These are phyloP conservation scores for Myxocyprinus asiaticus DNA, from an alignment of 2,113 vertebrate genomes.

Conservation along the genomic window DNA sequence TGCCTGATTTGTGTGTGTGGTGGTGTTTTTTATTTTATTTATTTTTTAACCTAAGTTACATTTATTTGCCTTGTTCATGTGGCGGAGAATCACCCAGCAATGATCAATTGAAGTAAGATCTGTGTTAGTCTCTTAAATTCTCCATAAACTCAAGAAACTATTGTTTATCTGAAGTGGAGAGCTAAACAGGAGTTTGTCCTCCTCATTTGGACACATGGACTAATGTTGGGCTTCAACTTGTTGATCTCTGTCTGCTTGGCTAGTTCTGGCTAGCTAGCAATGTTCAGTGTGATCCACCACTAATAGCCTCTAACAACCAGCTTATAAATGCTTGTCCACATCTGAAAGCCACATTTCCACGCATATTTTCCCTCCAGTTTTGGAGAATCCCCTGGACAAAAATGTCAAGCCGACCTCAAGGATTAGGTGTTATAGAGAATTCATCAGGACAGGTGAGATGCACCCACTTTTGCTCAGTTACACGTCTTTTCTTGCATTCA, in stretches of 20 bases:
- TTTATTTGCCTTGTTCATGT: too few species aligned
- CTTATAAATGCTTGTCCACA: conserved; percentile 68
- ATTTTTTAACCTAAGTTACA: too few species aligned
- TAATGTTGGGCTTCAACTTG: conserved; percentile 73
- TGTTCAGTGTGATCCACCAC: not conserved
- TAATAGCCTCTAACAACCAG: not conserved
- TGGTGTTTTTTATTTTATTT: too few species aligned
- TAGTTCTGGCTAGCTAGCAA: conserved; percentile 68
- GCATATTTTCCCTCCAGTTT: conserved; percentile 37
- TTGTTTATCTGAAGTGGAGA: conserved; percentile 11
- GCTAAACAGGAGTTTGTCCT: conserved; percentile 22
- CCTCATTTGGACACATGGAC: conserved; percentile 50
- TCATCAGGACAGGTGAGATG: conserved; percentile 75
- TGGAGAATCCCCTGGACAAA: conserved; percentile 57
- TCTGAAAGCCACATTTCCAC: conserved; percentile 56
- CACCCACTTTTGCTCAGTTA: not conserved
- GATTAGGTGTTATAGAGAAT: conserved; percentile 78
- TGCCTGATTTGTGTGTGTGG: not conserved
- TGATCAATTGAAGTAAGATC: not conserved
- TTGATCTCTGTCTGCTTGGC: conserved; percentile 72
- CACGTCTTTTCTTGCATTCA: not conserved
- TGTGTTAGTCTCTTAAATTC: conserved; percentile 1
- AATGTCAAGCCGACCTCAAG: conserved; percentile 76
- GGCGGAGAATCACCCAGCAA: not conserved
- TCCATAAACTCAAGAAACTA: not conserved